Evolutionary conservation across 2,888 invertebrate species (phyloP), one percentile per base, ranked within the genome.

Genomic region (Drosophila barbarae): DNA sequence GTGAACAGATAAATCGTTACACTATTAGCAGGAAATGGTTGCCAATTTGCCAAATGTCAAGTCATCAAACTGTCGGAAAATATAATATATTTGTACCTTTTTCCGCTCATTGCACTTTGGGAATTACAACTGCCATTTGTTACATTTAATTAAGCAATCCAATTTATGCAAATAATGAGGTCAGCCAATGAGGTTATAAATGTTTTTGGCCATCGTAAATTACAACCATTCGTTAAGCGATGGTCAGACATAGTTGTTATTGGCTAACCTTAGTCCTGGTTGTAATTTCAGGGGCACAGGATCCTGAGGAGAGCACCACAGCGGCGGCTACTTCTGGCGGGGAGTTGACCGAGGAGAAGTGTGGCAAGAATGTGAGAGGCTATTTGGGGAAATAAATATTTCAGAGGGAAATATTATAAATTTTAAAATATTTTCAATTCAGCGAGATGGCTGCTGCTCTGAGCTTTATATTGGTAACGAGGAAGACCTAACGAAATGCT

Each of bases 381-480:
- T 35, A 6, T 10, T 46, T 5, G 2, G 5, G 1, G 3, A 21
- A 28, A 1, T 28, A 3, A 18, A 2, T 30, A 36, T 5, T 15
- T 23, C 23, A 18, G 18, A 18, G 18, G n/a, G 5, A 3, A 8
- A 3, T 13, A 13, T 5, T 4, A 10, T 15, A 10, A 3, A 6
- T 23, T n/a, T 18, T n/a, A 5, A 8, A 3, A 6, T n/a, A 21
- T 7, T 26, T n/a, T 6, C 0, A 0, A 30, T 15, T 0, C 13
- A 84, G 84, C 75, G 72, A 1, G 63, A 5, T 2, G 77, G 68
- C 13, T 84, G 84, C 63, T 84, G 84, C 39, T 58, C 67, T 0
- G 69, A 73, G 5, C 3, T 74, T 0, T 63, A 47, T 26, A 1
- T 86, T 10, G 79, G 73, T 0, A 53, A 76, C 0, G 68, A 73